Evolutionary conservation across 2,797 vertebrate genomes (phyloP).

Genomic region (Ataeniobius toweri): DNA sequence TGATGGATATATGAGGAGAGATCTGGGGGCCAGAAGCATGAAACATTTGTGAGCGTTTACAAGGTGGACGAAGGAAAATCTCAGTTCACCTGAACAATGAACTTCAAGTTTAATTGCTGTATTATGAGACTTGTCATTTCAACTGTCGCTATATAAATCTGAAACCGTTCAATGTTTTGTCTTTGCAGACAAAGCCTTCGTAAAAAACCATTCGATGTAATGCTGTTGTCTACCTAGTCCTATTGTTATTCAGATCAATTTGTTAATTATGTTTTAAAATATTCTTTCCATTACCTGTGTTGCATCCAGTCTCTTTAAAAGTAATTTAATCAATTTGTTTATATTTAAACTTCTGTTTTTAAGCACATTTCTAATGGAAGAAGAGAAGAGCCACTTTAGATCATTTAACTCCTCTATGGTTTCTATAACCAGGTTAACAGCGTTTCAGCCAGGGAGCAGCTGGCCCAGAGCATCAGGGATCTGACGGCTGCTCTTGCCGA

Average conservation of each 20-base stretch:
- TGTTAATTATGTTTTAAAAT: not conserved
- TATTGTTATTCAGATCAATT: not conserved
- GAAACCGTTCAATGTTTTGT: no score
- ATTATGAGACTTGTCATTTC: no score
- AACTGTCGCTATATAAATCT: no score
- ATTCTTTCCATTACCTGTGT: not conserved
- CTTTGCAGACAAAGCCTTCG: no score
- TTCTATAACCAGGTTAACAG: slow-evolving; percentile 85
- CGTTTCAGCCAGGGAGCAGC: slow-evolving; percentile 89
- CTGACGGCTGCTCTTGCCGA: slow-evolving; percentile 88
- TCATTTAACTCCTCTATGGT: slow-evolving; percentile 17
- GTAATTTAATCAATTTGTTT: not conserved
- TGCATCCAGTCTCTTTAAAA: not conserved
- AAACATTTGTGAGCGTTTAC: no score
- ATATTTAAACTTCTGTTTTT: not conserved
- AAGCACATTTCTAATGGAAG: not conserved
- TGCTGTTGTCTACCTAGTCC: not conserved
- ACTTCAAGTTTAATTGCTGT: no score
- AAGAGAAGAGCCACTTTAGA: not conserved
- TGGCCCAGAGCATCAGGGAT: slow-evolving; percentile 88
- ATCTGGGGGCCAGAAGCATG: no score
- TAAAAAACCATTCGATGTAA: no score
- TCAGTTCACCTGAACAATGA: no score
- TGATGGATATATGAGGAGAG: no score
- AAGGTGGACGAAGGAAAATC: no score